These are phyloP conservation scores for Rhinatrema bivittatum DNA, from an alignment of 2,797 vertebrate genomes.

Conservation along the genomic window DNA sequence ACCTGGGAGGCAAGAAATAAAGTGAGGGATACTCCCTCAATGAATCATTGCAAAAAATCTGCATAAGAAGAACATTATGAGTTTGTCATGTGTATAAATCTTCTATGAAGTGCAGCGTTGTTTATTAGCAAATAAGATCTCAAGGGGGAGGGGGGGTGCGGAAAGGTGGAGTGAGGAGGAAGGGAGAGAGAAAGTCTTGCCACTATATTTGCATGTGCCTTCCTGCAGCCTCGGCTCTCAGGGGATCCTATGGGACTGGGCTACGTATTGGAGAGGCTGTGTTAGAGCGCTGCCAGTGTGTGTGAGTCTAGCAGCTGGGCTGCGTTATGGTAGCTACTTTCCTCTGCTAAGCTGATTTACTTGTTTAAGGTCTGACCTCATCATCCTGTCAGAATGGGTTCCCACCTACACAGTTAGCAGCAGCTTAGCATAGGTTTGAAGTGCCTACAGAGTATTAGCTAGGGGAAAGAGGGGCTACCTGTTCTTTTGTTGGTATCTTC, in stretches of 20 bases:
- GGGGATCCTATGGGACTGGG: slow-evolving; percentile 59
- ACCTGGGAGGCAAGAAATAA: not conserved
- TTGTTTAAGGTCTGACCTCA: slow-evolving; percentile 88
- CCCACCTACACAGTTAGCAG: slow-evolving; percentile 62
- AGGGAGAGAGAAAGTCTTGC: too few relatives aligned
- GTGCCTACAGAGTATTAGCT: slow-evolving; percentile 45
- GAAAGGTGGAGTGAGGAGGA: too few relatives aligned
- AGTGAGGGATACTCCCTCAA: not conserved
- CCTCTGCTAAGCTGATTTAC: slow-evolving; percentile 77
- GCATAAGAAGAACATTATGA: not conserved
- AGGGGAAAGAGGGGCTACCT: slow-evolving; percentile 23
- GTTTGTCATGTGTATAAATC: not conserved
- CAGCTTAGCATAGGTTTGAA: slow-evolving; percentile 37
- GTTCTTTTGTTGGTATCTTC: slow-evolving; percentile 45
- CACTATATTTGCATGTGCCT: slow-evolving; percentile 42
- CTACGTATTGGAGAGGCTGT: slow-evolving; percentile 39
- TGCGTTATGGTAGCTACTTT: slow-evolving; percentile 55
- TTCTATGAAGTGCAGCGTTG: not conserved
- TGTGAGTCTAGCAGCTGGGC: slow-evolving; percentile 49
- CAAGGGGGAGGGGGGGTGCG: too few relatives aligned
- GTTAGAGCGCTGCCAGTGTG: slow-evolving; percentile 9
- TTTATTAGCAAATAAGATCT: slow-evolving; percentile 27
- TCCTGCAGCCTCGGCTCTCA: slow-evolving; percentile 42
- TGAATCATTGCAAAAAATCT: not conserved
- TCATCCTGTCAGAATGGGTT: slow-evolving; percentile 72